Conservation (phyloP, 2,797 vertebrate species). For the Hypotaenidia philippensis region DNA sequence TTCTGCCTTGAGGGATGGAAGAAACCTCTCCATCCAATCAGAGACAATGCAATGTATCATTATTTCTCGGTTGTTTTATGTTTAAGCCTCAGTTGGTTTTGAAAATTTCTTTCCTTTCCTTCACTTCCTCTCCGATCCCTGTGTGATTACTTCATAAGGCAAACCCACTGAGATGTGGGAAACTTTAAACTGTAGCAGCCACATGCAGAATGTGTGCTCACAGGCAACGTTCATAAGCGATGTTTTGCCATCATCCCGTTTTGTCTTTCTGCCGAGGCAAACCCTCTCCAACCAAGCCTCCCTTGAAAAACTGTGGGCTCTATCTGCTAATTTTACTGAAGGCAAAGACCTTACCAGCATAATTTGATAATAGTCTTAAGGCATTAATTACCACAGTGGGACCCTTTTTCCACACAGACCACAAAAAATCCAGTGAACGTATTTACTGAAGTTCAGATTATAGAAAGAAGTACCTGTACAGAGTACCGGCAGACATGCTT, state of each 20-base stretch:
- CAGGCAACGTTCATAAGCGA: accelerated
- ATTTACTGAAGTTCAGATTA: not conserved
- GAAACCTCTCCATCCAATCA: not conserved
- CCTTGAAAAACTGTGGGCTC: not conserved
- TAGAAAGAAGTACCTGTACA: not conserved
- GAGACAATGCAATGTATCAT: not conserved
- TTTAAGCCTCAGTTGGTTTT: not conserved
- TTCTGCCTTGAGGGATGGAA: constrained; percentile 20
- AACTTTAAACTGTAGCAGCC: not conserved
- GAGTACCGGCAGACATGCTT: not conserved
- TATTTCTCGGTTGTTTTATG: constrained; percentile 30
- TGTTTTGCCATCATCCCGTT: not conserved
- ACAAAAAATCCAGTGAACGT: not conserved
- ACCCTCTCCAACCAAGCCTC: not conserved
- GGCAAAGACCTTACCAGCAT: not conserved
- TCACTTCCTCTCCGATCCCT: not conserved
- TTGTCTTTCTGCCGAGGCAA: not conserved
- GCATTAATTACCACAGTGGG: not conserved
- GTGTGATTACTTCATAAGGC: not conserved
- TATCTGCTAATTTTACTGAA: not conserved
- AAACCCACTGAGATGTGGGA: not conserved
- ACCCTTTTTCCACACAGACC: not conserved
- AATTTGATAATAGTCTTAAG: not conserved
- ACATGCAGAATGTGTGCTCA: not conserved
- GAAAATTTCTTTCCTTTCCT: not conserved